Percentiles rank a stretch among this genome's conserved stretches.
phyloP scores from a whole-genome alignment of 2,888 invertebrate species.

The Heliconius ethilla region DNA sequence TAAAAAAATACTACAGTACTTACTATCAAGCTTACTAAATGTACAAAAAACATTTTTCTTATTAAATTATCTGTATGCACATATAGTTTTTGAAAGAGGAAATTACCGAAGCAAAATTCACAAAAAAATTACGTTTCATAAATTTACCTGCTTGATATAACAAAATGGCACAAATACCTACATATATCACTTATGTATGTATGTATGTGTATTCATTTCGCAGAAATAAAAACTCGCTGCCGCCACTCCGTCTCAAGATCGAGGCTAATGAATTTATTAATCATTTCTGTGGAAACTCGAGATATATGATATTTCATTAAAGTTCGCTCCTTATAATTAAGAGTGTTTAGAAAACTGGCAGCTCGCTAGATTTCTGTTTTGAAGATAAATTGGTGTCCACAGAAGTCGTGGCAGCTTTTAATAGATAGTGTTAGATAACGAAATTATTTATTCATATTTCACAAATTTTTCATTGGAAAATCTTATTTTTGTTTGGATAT shows the following conservation, averaged over 20 bases:
- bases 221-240: conserved; percentile 34
- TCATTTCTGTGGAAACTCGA: conserved; percentile 45
- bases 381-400: conserved; percentile 16
- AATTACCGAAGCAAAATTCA: neutral
- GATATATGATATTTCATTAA: conserved; percentile 47
- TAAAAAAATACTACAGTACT: neutral
- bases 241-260: conserved; percentile 50
- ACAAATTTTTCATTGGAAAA: neutral
- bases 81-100: neutral
- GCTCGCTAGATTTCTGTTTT: neutral
- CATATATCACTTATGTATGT: neutral
- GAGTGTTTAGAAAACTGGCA: conserved; percentile 12
- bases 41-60: neutral
- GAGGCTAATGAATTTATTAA: conserved; percentile 45
- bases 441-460: neutral
- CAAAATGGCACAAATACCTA: neutral
- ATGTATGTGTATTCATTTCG: conserved; percentile 15
- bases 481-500: neutral
- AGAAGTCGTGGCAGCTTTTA: neutral
- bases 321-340: conserved; percentile 43
- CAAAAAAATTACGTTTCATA: neutral
- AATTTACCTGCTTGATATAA: conserved; percentile 9
- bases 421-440: neutral
- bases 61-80: neutral
- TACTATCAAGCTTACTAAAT: neutral